phyloP scores from a whole-genome alignment of 2,113 vertebrate species.

The Anoplopoma fimbria region DNA sequence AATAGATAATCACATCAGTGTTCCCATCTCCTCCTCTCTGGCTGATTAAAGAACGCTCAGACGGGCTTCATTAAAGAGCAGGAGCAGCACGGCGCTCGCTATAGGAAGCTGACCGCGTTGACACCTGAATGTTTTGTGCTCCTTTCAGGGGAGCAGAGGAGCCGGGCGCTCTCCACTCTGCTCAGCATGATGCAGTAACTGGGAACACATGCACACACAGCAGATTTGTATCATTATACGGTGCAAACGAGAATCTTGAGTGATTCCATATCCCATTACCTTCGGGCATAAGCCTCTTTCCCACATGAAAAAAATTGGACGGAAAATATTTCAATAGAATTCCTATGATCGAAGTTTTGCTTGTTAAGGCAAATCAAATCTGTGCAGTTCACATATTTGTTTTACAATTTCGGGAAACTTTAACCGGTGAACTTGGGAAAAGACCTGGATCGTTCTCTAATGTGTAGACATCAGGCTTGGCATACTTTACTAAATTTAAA shows the following conservation, averaged over 20 bases:
- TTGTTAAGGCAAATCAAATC: neutral
- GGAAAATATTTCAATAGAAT: neutral
- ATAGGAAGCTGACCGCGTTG: conserved; percentile 44
- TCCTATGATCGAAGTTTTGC: neutral
- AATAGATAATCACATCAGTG: conserved; percentile 63
- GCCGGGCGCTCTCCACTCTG: conserved; percentile 46
- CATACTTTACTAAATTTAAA: no score
- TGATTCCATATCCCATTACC: neutral
- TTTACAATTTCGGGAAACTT: neutral
- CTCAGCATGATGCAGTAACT: conserved; percentile 43
- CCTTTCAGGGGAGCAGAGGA: conserved; percentile 46
- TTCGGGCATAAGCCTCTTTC: neutral
- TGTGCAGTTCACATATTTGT: neutral
- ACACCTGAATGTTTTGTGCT: conserved; percentile 42
- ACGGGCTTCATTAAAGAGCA: conserved; percentile 59
- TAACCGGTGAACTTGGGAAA: no score
- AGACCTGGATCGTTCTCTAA: no score
- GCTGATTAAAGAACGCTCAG: conserved; percentile 47
- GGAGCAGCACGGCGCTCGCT: conserved; percentile 34
- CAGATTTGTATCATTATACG: neutral
- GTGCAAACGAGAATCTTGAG: neutral
- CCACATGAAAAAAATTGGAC: neutral
- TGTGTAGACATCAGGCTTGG: no score
- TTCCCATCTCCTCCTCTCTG: conserved; percentile 28
- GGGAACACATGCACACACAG: conserved; percentile 27